Evolutionary conservation across 2,888 invertebrate species (phyloP).

Genomic region (Selenia dentaria): DNA sequence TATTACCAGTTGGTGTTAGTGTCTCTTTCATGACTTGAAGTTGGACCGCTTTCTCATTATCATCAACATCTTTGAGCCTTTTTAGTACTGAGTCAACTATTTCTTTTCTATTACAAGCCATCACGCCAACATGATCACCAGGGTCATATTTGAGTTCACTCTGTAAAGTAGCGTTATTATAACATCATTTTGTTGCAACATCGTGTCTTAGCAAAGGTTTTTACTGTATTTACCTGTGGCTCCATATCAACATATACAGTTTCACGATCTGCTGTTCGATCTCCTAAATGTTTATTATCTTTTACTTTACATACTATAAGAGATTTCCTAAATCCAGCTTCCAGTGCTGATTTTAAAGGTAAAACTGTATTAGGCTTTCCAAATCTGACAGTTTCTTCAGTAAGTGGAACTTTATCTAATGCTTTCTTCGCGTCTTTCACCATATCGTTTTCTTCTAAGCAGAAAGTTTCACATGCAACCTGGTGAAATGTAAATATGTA

Average conservation of each 20-base stretch:
- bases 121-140: conserved; percentile 97
- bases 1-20: conserved; percentile 91
- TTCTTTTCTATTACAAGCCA: conserved; percentile 91
- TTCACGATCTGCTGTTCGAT: conserved; percentile 78
- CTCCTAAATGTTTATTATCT: conserved; percentile 84
- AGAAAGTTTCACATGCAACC: conserved; percentile 96
- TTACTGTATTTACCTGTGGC: conserved; percentile 56
- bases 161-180: conserved; percentile 51
- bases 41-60: conserved; percentile 88
- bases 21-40: conserved; percentile 93
- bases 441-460: conserved; percentile 94
- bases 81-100: conserved; percentile 91
- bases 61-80: conserved; percentile 87
- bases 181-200: conserved; percentile 15
- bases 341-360: conserved; percentile 57
- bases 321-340: conserved; percentile 62
- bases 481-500: conserved; percentile 57
- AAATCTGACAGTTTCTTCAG: conserved; percentile 90
- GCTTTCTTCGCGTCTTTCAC: conserved; percentile 92
- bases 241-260: conserved; percentile 86
- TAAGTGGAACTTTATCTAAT: conserved; percentile 88
- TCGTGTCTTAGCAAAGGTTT: background rate
- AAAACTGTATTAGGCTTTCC: conserved; percentile 74
- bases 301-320: conserved; percentile 81
- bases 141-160: conserved; percentile 89